These are phyloP conservation scores for Ennomos quercinarius DNA, from an alignment of 2,888 invertebrate species.

Conservation along the genomic window DNA sequence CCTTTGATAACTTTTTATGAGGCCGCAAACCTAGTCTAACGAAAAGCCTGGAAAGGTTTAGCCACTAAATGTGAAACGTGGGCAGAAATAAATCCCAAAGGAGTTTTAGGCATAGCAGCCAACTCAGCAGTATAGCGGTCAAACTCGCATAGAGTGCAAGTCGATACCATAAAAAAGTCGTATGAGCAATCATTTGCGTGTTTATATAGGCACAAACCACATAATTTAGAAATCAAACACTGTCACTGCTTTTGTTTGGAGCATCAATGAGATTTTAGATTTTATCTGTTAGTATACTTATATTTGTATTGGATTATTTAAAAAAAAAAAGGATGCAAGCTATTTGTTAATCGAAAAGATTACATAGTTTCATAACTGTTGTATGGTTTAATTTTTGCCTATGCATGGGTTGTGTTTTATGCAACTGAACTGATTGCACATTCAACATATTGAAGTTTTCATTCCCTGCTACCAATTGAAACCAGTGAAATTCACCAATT, in stretches of 20 bases:
- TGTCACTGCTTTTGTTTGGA: too few relatives aligned
- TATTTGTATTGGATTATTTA: too few relatives aligned
- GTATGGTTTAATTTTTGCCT: too few relatives aligned
- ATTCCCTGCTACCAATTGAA: constrained; percentile 20
- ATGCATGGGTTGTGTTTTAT: neutral
- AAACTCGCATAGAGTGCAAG: too few relatives aligned
- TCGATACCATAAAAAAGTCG: too few relatives aligned
- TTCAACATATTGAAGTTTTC: constrained; percentile 18
- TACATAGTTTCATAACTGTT: too few relatives aligned
- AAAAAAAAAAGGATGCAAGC: too few relatives aligned
- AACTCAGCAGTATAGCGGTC: too few relatives aligned
- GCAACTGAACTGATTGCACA: constrained; percentile 9
- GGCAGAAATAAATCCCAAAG: constrained; percentile 19
- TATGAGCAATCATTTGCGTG: too few relatives aligned
- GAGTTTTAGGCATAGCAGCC: constrained; percentile 9
- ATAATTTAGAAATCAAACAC: neutral
- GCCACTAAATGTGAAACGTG: constrained; percentile 27
- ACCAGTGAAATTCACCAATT: constrained; percentile 6
- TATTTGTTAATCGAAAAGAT: too few relatives aligned
- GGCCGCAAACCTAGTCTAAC: constrained; percentile 51
- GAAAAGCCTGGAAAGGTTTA: constrained; percentile 34
- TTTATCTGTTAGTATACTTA: too few relatives aligned
- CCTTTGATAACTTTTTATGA: constrained; percentile 74
- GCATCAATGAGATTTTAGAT: too few relatives aligned
- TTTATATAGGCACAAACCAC: neutral